Conservation (phyloP, 2,888 invertebrate genomes). For the Rhamphomyia laevipes region DNA sequence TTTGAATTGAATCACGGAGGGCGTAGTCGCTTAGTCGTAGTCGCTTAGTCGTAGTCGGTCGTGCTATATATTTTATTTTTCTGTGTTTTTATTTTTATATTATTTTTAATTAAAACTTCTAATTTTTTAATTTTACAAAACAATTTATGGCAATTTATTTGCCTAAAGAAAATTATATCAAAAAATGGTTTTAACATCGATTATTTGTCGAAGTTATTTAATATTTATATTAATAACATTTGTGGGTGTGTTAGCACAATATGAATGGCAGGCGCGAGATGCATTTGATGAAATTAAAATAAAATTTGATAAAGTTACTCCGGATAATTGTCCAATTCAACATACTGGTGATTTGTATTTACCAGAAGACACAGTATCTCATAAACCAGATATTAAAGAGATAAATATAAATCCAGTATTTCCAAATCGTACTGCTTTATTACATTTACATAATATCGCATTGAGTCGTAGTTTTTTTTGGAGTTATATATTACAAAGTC, state of each 20-base stretch:
- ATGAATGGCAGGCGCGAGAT: slow-evolving; percentile 86
- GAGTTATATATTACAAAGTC: slow-evolving; percentile 84
- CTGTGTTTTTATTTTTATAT: not conserved
- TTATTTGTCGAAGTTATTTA: slow-evolving; percentile 33
- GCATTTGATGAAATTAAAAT: slow-evolving; percentile 79
- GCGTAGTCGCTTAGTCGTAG: too few species aligned
- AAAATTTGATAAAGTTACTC: slow-evolving; percentile 69
- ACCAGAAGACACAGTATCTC: slow-evolving; percentile 75
- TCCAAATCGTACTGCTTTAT: slow-evolving; percentile 83
- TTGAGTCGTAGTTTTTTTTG: slow-evolving; percentile 90
- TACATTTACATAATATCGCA: slow-evolving; percentile 95
- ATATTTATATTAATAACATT: slow-evolving; percentile 22
- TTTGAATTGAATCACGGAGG: too few species aligned
- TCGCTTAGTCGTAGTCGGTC: too few species aligned
- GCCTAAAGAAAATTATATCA: not conserved
- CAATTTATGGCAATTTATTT: not conserved
- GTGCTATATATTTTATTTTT: too few species aligned
- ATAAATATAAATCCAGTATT: slow-evolving; percentile 89
- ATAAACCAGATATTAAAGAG: slow-evolving; percentile 85
- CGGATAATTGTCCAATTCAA: slow-evolving; percentile 82
- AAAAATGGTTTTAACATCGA: slow-evolving; percentile 24
- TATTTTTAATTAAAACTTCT: too few species aligned
- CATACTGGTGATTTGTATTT: slow-evolving; percentile 74
- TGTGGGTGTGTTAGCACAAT: slow-evolving; percentile 64
- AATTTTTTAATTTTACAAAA: not conserved